Evolutionary conservation across 1,140 invertebrate species (phyloP), one percentile per base, ranked within the genome.

Genomic region (Caerostris extrusa): DNA sequence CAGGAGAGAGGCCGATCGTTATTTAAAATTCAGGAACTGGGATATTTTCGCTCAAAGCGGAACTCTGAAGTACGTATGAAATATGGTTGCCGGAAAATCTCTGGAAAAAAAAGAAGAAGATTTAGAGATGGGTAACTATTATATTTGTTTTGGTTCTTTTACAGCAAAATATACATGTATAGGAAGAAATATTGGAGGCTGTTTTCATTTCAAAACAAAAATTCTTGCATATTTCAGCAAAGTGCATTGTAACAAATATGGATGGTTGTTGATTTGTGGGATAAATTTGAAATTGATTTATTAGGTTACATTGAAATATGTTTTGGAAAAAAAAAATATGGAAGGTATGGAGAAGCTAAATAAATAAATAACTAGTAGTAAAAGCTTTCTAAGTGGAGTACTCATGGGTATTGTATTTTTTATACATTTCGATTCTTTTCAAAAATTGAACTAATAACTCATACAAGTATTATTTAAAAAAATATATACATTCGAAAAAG

Each of bases 11-110:
- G 83, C 71, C 7, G 10, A 55, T 83, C 86, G 60, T 88, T 88
- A 88, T 88, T 88, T 88, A 88, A 88, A 88, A 88, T 88, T 88
- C 86, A 88, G 86, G 86, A 88, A 64, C 86, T 64, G 34, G 10
- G 86, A 60, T 53, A 67, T 88, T 56, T 77, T 77, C 50, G 61
- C 60, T 64, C 60, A 7, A 19, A 60, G 3, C 5, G 71, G n/a
- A 77, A 50, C 50, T 34, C 50, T 53, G 19, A 77, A 77, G 71
- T 12, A 77, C 34, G 10, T 53, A 64, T 88, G 86, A 64, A 88
- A 64, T 88, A 64, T 88, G 61, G 56, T 3, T 17, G 53, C n/a
- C 12, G 55, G 19, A 5, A n/a, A 19, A 77, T 77, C 34, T 34
- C n/a, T 8, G 34, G 34, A 77, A 77, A 34, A 34, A 1, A 34